Conservation (phyloP, 2,888 invertebrate genomes). For the Melinopterus prodromus region DNA sequence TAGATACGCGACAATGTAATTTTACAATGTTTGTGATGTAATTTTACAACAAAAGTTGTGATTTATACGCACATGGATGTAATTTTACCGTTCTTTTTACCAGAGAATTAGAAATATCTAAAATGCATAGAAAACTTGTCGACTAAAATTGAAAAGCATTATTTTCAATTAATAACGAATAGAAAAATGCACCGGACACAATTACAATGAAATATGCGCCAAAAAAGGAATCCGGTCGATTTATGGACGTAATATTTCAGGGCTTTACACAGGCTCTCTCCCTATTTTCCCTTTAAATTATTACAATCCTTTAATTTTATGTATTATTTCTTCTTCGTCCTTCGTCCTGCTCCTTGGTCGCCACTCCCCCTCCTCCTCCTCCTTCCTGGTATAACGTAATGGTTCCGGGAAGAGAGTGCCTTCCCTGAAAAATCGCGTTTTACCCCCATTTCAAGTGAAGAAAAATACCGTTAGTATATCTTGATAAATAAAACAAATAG, state of each 20-base stretch:
- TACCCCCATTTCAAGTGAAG: constrained; percentile 27
- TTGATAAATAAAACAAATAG: constrained; percentile 42
- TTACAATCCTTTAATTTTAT: constrained; percentile 26
- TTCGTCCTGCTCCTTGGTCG: constrained; percentile 14
- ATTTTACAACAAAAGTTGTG: too few species aligned
- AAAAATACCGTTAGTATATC: constrained; percentile 38
- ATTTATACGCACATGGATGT: too few species aligned
- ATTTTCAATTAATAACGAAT: not conserved
- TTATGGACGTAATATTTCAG: not conserved
- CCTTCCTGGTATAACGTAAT: not conserved
- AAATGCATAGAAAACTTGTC: not conserved
- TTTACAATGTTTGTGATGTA: too few species aligned
- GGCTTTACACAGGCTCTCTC: not conserved
- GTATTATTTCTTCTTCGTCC: constrained; percentile 21
- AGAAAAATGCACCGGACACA: not conserved
- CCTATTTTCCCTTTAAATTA: constrained; percentile 4
- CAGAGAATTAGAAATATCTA: too few species aligned
- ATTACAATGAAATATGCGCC: constrained; percentile 4
- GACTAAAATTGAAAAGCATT: not conserved
- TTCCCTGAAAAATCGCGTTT: constrained; percentile 33
- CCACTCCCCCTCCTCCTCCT: not conserved
- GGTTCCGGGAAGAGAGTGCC: constrained; percentile 16
- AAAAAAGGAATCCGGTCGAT: not conserved
- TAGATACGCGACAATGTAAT: too few species aligned
- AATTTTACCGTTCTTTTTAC: too few species aligned